phyloP scores from a whole-genome alignment of 2,113 vertebrate species.

The Pterophyllum scalare region DNA sequence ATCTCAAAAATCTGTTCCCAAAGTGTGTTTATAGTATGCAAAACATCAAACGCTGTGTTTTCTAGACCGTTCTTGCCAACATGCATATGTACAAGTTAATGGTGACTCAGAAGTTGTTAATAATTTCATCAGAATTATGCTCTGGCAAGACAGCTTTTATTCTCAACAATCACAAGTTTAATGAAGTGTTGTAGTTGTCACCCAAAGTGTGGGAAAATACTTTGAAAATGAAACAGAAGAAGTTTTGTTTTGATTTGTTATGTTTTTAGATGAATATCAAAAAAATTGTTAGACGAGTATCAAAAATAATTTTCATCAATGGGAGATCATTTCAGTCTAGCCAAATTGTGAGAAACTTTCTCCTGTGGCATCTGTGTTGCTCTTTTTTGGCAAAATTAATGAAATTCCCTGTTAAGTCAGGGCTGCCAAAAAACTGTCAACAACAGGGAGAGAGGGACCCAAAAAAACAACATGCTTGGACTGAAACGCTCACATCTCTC shows the following conservation, averaged over 20 bases:
- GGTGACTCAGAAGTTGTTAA: background rate
- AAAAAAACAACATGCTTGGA: conserved; percentile 55
- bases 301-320: conserved; percentile 14
- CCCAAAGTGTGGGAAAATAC: background rate
- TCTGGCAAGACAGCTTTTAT: background rate
- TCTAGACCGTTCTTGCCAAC: background rate
- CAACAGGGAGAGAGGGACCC: conserved; percentile 38
- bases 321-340: background rate
- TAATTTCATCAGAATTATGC: background rate
- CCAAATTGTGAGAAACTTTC: conserved; percentile 13
- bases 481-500: conserved; percentile 34
- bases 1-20: background rate
- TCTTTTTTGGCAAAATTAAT: conserved; percentile 32
- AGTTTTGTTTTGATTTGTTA: background rate
- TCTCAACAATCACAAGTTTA: background rate
- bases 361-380: conserved; percentile 36
- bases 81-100: background rate
- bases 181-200: background rate
- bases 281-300: background rate
- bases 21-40: too few species aligned
- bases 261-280: too few species aligned
- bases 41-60: background rate
- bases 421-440: conserved; percentile 63
- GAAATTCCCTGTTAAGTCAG: conserved; percentile 16
- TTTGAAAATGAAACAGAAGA: background rate